Evolutionary conservation across 2,113 vertebrate genomes (phyloP), one percentile per base, ranked within the genome.

Genomic region (Phyllopteryx taeniolatus): DNA sequence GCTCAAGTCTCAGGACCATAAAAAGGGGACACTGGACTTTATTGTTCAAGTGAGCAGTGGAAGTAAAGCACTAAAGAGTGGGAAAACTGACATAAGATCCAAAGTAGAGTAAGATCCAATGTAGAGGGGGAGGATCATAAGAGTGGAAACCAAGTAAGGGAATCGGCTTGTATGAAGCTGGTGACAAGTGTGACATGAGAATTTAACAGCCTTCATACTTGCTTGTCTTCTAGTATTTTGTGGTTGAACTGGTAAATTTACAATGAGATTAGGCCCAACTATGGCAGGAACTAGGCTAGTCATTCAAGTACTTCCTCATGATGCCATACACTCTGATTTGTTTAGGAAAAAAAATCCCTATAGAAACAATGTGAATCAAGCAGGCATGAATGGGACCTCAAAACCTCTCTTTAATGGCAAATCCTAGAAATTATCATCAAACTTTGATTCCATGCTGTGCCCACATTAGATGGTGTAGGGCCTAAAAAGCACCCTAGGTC

Each of bases 1-100:
- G 20, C 56, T 76, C 46, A 70, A 61, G 77, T 75, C 81, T 76
- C 82, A 75, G 5, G 33, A 71, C 68, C 53, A 10, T 51, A 57
- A 61, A 79, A 72, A 72, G 19, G 35, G 35, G 35, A 39, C 35
- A 39, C 35, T 39, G 6, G 3, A 39, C 35, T 39, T 39, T 6
- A 39, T 39, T 39, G 35, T 27, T 27, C 27, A 27, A 27, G 27
- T 27, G 27, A 69, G 42, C 69, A 76, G 72, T 73, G 8, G 11
- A 72, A 68, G 46, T 46, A 79, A 49, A 44, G 64, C 65, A n/a
- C 42, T 22, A 22, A 54, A 33, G 33, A 43, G 53, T 54, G 35
- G 47, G 3, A 60, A 59, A 76, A 71, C 8, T 57, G 12, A 33
- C 22, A 1, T 59, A 31, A 59, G 3, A 11, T 59, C 56, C 22